Base-by-base conservation (phyloP, 2,797 vertebrate species). In the Lemur catta region DNA sequence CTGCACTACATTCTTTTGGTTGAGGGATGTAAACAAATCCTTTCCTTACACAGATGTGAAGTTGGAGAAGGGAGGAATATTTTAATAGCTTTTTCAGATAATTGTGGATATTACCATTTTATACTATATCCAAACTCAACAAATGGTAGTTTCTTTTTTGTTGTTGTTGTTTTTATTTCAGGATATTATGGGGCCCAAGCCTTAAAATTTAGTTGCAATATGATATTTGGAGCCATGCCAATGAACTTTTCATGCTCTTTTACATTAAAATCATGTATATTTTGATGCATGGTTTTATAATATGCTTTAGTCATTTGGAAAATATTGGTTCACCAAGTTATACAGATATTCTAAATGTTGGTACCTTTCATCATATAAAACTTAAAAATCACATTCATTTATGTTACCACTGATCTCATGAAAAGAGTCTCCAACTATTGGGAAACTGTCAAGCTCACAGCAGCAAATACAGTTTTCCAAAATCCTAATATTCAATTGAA, bases 71-170 rank as follows among this genome's bases (percentile, higher is more conserved):
- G 20, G 10, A 78, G 4, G 28, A 84, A 24, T 65, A 91, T 57
- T 82, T 86, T 72, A 93, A 65, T 43, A 65, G 69, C 18, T 6
- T 95, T 87, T 90, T 63, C 67, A 93, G 38, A 75, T 57, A 93
- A 82, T 17, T 13, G 10, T 86, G 43, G 12, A 12, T 74, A 84
- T 84, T 94, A 35, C 18, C 8, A 87, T 78, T 91, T 69, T n/a
- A 75, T 92, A 69, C 15, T 80, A 43, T 30, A 52, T 48, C 33
- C 35, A 92, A 89, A 82, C 7, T 63, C 7, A 76, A 48, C 33
- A 89, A 71, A 24, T 71, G 10, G 2, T 74, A 74, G 8, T 81
- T 89, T 81, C 33, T 48, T 46, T 6, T 0, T 48, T 48, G 3
- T 61, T 24, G 43, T 43, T 43, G 43, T 43, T 43, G 43, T 57